Conservation (phyloP, 2,888 invertebrate genomes). For the Terebella lapidaria region DNA sequence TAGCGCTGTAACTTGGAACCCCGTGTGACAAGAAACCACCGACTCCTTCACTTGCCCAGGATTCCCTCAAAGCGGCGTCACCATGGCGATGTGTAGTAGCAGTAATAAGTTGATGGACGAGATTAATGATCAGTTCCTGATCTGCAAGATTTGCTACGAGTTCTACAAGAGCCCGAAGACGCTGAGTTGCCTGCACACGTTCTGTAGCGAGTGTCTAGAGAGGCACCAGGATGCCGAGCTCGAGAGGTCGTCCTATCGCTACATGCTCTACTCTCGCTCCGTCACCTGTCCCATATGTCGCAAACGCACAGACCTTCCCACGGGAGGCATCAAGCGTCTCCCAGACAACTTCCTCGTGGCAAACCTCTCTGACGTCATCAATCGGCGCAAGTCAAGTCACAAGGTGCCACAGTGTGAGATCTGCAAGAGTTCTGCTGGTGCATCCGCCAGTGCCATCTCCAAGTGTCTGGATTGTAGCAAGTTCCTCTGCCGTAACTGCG, state of each 20-base stretch:
- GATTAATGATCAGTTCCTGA: conserved; percentile 50
- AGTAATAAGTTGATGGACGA: conserved; percentile 43
- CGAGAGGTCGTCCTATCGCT: conserved; percentile 30
- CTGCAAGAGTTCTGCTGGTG: background rate
- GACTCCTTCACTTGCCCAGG: no score
- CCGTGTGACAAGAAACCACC: no score
- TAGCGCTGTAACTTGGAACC: no score
- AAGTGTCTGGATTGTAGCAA: conserved; percentile 52
- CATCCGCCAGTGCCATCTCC: conserved; percentile 30
- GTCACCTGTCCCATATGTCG: conserved; percentile 50
- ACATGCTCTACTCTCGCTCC: conserved; percentile 38
- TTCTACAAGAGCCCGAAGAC: conserved; percentile 49
- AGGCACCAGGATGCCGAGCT: conserved; percentile 45
- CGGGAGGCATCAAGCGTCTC: conserved; percentile 45
- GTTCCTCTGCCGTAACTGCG: conserved; percentile 44
- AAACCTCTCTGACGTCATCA: conserved; percentile 39
- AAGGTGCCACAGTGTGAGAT: conserved; percentile 12
- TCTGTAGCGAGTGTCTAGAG: conserved; percentile 48
- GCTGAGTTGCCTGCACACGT: conserved; percentile 47
- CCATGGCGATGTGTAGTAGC: conserved; percentile 37
- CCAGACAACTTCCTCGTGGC: conserved; percentile 51
- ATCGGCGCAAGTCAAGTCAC: background rate
- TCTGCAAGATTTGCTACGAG: conserved; percentile 50
- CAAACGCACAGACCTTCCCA: conserved; percentile 47
- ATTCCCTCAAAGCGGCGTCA: no score